Evolutionary conservation across 2,888 invertebrate species (phyloP).

Genomic region (Sacculina carcini): DNA sequence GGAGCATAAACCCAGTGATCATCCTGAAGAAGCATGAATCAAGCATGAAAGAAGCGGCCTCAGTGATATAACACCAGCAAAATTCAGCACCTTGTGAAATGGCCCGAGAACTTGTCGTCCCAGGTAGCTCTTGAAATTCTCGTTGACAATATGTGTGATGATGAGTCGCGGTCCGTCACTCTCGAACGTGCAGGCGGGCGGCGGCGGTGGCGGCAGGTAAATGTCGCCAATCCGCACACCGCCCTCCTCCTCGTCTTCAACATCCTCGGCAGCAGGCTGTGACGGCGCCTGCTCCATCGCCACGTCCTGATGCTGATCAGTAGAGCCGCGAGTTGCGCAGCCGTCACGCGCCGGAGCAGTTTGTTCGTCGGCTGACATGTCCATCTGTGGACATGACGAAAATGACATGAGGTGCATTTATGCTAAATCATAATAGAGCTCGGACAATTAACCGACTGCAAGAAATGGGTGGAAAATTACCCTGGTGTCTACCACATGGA

Average conservation of each 20-base stretch:
- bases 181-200: slow-evolving; percentile 40
- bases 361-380: no score
- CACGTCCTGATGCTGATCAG: background rate
- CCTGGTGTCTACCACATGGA: no score
- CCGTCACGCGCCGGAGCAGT: no score
- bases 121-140: slow-evolving; percentile 91
- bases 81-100: slow-evolving; percentile 58
- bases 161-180: slow-evolving; percentile 56
- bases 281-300: background rate
- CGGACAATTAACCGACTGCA: no score
- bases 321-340: background rate
- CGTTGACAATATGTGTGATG: slow-evolving; percentile 66
- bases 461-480: no score
- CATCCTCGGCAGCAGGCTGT: slow-evolving; percentile 14
- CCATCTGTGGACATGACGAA: no score
- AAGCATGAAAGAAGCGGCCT: no score
- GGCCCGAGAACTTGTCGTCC: slow-evolving; percentile 58
- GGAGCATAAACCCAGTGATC: no score
- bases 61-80: no score
- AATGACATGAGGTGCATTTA: no score
- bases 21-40: no score
- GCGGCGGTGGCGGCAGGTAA: slow-evolving; percentile 41
- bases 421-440: no score
- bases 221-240: slow-evolving; percentile 49
- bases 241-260: slow-evolving; percentile 23